Evolutionary conservation across 2,888 invertebrate genomes (phyloP).

Genomic region (Adelognathus sp.): DNA sequence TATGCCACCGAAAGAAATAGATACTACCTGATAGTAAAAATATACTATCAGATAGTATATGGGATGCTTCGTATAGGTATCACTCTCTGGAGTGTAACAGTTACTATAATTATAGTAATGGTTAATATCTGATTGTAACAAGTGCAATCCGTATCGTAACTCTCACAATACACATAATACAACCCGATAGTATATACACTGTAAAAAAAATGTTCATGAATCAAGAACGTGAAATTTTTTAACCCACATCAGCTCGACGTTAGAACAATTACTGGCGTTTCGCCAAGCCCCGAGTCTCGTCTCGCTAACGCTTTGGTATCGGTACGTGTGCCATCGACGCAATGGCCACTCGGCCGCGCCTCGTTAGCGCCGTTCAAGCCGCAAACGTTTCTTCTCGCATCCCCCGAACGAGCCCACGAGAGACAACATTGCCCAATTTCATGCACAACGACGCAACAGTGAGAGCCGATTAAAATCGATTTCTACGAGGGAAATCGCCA

Average conservation of each 20-base stretch:
- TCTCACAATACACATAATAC: too few relatives aligned
- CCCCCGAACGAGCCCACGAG: neutral
- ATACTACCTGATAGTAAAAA: too few relatives aligned
- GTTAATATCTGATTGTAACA: too few relatives aligned
- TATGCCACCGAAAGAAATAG: too few relatives aligned
- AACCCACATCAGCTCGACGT: conserved; percentile 11
- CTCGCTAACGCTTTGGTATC: neutral
- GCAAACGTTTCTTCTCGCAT: conserved; percentile 17
- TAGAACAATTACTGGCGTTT: neutral
- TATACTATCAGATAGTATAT: too few relatives aligned
- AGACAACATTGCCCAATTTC: conserved; percentile 45
- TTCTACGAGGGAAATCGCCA: conserved; percentile 57
- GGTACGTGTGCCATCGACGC: neutral
- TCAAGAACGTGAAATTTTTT: too few relatives aligned
- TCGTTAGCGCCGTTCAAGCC: neutral
- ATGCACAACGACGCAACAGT: conserved; percentile 36
- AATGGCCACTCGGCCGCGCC: conserved; percentile 18
- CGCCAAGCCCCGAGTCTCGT: neutral
- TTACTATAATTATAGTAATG: too few relatives aligned
- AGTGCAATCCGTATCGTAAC: too few relatives aligned
- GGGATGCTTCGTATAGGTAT: too few relatives aligned
- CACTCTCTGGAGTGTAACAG: too few relatives aligned
- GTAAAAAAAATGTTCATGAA: too few relatives aligned
- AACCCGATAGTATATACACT: too few relatives aligned
- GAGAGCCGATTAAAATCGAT: conserved; percentile 56